These are phyloP conservation scores for Rhyacichthys aspro DNA, from an alignment of 2,797 vertebrate species.

Conservation along the genomic window DNA sequence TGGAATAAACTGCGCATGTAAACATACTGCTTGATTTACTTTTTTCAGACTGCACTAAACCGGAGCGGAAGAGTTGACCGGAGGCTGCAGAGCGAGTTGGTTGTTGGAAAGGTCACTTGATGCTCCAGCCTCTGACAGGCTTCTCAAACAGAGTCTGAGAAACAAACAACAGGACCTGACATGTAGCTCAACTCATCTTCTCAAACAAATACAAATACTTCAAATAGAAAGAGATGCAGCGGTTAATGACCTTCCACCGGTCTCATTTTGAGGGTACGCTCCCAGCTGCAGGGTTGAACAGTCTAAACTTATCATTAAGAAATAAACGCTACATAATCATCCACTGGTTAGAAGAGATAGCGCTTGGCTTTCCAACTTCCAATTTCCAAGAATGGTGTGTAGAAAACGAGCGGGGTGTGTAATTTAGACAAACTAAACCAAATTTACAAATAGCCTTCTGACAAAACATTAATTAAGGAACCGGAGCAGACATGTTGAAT, in stretches of 20 bases:
- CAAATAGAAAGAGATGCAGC: conserved; percentile 1
- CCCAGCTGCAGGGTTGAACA: conserved; percentile 4
- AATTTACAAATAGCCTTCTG: too few species aligned
- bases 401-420: too few species aligned
- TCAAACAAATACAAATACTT: conserved; percentile 11
- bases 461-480: not conserved
- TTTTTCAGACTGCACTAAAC: too few species aligned
- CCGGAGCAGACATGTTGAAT: not conserved
- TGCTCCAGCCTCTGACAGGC: conserved; percentile 31
- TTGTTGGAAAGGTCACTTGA: conserved; percentile 62
- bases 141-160: conserved; percentile 12
- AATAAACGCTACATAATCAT: too few species aligned
- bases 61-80: conserved; percentile 33
- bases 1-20: too few species aligned
- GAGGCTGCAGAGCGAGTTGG: conserved; percentile 37
- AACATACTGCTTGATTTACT: too few species aligned
- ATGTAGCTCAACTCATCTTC: conserved; percentile 22
- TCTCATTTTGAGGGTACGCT: not conserved
- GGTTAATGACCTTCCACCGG: conserved; percentile 30
- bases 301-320: conserved; percentile 19
- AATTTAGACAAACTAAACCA: too few species aligned
- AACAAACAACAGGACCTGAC: conserved; percentile 19
- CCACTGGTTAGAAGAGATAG: too few species aligned
- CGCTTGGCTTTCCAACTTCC: too few species aligned
- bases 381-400: too few species aligned